Base-by-base conservation (phyloP, 2,888 invertebrate genomes). In the Melieria crassipennis region DNA sequence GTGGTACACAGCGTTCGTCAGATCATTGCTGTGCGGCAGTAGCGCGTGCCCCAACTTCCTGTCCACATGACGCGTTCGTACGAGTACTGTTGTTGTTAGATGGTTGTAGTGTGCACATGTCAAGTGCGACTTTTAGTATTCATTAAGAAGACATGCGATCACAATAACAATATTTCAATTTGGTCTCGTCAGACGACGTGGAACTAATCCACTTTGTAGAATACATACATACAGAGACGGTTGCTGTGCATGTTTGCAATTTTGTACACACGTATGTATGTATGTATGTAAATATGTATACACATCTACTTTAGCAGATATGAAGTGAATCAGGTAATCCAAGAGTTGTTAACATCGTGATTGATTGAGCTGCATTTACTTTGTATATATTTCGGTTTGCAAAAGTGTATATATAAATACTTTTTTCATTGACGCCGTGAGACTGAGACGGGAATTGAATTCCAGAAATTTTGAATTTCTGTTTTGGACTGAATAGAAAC, bases 101-200 rank as follows among this genome's bases (percentile, higher is more conserved):
- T 30, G 30, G 2, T 30, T 30, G 30, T 30, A 3, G 60, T 10
- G 55, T 42, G 61, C 69, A 69, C 69, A 69, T 58, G 58, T 70
- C 69, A 69, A 67, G 73, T 67, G 73, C 70, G 73, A 73, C 70
- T 70, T 45, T 55, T 55, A 62, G 48, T 66, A 73, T 73, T 64
- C 73, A 73, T 67, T 67, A 70, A 43, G 58, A 45, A 56, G 61
- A 61, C 58, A 65, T 61, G 60, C 69, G 64, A 60, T 13, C 45
- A 52, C n/a, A n/a, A 62, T 47, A 57, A 56, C 62, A 69, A 69
- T 62, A 69, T 63, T 69, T 69, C 69, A 69, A 69, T 69, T 55
- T 55, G 42, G n/a, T 52, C 13, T 52, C 52, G 52, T n/a, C 13
- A 13, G 13, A n/a, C 52, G 52, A 13, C 9, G 52, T 52, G 52